These are phyloP conservation scores for Ostrea denselamellosa DNA, from an alignment of 1,140 invertebrate genomes.

Conservation along the genomic window DNA sequence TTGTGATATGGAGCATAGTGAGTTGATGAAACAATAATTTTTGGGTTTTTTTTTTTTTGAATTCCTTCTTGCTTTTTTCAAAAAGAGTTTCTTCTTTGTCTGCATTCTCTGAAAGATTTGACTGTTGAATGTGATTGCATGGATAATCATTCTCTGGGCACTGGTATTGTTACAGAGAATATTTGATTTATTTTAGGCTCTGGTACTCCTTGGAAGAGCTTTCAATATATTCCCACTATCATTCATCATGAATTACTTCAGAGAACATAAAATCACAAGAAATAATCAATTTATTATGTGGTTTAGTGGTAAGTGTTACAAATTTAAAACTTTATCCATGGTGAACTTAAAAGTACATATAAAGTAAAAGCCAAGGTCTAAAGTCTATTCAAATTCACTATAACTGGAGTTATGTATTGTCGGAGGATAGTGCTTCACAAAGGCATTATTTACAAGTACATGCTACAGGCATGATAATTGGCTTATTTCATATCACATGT, in stretches of 20 bases:
- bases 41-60: neutral
- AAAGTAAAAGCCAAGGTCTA: too few relatives aligned
- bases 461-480: too few relatives aligned
- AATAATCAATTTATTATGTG: constrained; percentile 99
- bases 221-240: constrained; percentile 98
- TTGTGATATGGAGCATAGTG: constrained; percentile 94
- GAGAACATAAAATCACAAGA: constrained; percentile 97
- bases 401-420: too few relatives aligned
- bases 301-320: constrained; percentile 89
- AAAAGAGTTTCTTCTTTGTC: too few relatives aligned
- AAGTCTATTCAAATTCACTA: too few relatives aligned
- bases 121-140: neutral
- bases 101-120: too few relatives aligned
- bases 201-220: constrained; percentile 95
- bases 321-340: too few relatives aligned
- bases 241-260: constrained; percentile 95
- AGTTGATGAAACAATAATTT: constrained; percentile 68
- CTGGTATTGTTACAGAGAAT: neutral
- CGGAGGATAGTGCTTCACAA: too few relatives aligned
- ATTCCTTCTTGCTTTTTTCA: neutral
- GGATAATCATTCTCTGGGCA: too few relatives aligned
- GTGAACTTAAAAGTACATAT: too few relatives aligned
- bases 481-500: too few relatives aligned
- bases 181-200: constrained; percentile 79
- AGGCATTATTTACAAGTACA: too few relatives aligned